These are phyloP conservation scores for Thripadectes ignobilis DNA, from an alignment of 2,797 vertebrate genomes.

Conservation along the genomic window DNA sequence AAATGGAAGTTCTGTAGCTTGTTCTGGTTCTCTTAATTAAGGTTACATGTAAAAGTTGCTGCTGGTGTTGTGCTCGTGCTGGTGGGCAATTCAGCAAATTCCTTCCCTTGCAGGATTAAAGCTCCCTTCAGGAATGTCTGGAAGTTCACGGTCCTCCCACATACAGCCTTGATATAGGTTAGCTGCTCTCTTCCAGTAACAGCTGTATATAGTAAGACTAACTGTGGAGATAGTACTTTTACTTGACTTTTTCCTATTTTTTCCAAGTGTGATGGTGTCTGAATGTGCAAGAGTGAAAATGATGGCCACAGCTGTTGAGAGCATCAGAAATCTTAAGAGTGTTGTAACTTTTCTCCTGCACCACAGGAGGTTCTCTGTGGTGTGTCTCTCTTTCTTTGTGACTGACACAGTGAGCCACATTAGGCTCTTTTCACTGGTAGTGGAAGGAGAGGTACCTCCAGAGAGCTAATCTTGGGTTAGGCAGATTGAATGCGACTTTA, in stretches of 20 bases:
- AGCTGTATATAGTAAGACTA: conserved; percentile 62
- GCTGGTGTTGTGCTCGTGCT: conserved; percentile 9
- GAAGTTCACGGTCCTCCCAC: conserved; percentile 56
- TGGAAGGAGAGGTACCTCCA: not conserved
- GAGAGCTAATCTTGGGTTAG: conserved; percentile 9
- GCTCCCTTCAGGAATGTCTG: conserved; percentile 55
- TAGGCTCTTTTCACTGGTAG: not conserved
- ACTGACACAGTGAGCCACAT: not conserved
- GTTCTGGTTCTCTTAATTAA: conserved; percentile 8
- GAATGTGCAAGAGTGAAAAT: not conserved
- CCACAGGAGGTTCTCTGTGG: conserved; percentile 20
- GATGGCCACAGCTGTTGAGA: conserved; percentile 30
- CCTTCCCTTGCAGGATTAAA: conserved; percentile 56
- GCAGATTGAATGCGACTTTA: not conserved
- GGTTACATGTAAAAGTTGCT: not conserved
- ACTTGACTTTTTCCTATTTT: conserved; percentile 41
- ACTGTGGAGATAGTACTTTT: conserved; percentile 30
- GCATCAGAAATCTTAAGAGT: conserved; percentile 9
- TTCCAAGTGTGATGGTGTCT: not conserved
- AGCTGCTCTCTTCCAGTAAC: conserved; percentile 43
- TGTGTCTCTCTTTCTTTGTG: conserved; percentile 29
- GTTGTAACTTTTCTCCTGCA: not conserved
- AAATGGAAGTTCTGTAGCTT: not conserved
- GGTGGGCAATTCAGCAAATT: conserved; percentile 52
- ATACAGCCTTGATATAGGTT: conserved; percentile 42